Base-by-base conservation (phyloP, 2,113 vertebrate species). In the Myrmecobius fasciatus region DNA sequence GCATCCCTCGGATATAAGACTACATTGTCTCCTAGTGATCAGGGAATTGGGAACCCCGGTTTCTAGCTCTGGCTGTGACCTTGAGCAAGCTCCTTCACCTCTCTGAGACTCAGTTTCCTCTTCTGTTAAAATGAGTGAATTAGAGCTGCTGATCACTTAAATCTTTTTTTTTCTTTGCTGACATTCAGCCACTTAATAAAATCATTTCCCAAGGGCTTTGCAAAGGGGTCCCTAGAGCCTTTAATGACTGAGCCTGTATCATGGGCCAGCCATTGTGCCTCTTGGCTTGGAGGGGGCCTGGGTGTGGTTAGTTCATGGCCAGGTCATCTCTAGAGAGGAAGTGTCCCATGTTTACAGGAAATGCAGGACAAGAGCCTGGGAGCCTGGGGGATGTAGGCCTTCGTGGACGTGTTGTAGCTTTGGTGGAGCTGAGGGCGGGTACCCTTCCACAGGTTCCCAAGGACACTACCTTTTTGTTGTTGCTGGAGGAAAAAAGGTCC, bases 291-390 rank as follows among this genome's bases (percentile, higher is more conserved):
- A 43, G 60, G 96, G 93, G 6, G 0, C 4, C 75, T 98, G 98
- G 99, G 99, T 97, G 99, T 98, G 98, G 98, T 98, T 98, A 98
- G 98, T 98, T 99, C 98, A 98, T 98, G 99, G 98, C 98, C 98
- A 99, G 99, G 99, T 99, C 99, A 99, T 98, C 99, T 98, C 99
- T 97, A 89, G 98, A 98, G 99, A 99, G 99, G 99, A 99, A 99
- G 98, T 92, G 98, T 97, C 99, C 98, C 95, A 97, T 99, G 99
- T 99, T 99, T 99, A 99, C 99, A 99, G 99, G 99, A 99, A 99
- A 99, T 99, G 99, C 99, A 98, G 98, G 98, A 99, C 98, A 98
- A 99, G 98, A 97, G 97, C 97, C 0, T 3, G 95, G 93, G 97
- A 93, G 95, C 93, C 91, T 22, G 53, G 94, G 96, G 97, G 49